A percentile compares a stretch with the other conserved stretches of the same genome.
Evolutionary conservation across 2,797 vertebrate genomes (phyloP).

Genomic region (Catamblyrhynchus diadema): DNA sequence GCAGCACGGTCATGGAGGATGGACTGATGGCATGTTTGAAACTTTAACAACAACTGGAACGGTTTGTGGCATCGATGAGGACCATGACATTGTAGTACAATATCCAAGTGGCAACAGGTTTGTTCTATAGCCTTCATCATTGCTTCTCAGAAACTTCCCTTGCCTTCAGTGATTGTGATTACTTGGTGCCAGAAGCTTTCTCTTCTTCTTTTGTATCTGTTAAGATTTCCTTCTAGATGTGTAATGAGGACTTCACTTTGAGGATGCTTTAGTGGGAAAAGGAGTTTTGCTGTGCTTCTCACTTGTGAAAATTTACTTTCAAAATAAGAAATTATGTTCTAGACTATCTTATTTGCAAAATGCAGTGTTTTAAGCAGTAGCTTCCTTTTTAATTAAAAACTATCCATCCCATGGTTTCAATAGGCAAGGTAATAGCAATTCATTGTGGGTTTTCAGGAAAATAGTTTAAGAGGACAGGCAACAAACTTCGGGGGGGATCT

Average conservation of each 20-base stretch:
- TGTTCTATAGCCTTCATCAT: not conserved
- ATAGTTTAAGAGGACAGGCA: not conserved
- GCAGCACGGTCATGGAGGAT: conserved; percentile 96
- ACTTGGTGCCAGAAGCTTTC: not conserved
- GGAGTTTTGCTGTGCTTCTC: not conserved
- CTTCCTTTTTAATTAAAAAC: not conserved
- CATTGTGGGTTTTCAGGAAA: not conserved
- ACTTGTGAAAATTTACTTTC: not conserved
- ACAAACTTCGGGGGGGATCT: not conserved
- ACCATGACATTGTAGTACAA: conserved; percentile 98
- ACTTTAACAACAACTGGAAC: conserved; percentile 98
- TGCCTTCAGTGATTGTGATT: not conserved
- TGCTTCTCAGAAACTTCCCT: not conserved
- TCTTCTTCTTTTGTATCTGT: not conserved
- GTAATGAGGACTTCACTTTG: not conserved
- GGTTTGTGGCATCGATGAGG: conserved; percentile 97
- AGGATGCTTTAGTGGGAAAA: not conserved
- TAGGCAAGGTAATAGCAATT: not conserved
- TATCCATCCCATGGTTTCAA: not conserved
- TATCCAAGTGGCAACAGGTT: conserved; percentile 98
- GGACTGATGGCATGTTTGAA: conserved; percentile 99
- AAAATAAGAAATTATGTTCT: not conserved
- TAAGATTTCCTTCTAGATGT: not conserved
- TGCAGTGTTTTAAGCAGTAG: not conserved
- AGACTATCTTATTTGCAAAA: not conserved